Base-by-base conservation (phyloP, 2,888 invertebrate species). In the Xestia sexstrigata region DNA sequence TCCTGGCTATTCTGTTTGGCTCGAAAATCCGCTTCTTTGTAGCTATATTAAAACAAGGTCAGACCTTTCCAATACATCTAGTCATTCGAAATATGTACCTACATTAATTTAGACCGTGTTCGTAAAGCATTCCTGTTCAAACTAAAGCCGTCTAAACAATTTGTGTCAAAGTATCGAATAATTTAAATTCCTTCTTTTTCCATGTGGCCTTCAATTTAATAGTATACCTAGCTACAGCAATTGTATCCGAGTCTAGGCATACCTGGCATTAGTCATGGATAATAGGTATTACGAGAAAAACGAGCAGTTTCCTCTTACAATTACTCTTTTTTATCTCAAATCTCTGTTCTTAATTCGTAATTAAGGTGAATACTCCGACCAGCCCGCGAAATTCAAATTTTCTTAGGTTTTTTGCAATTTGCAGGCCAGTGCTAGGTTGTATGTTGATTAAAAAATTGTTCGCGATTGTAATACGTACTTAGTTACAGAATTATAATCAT, bases 191-290 rank as follows among this genome's bases (percentile, higher is more conserved):
- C 35, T 35, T 35, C 35, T 3, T 35, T 35, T 65, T 73, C 17
- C 55, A 69, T 73, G 42, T 79, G 74, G 73, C 76, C 80, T 78
- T 86, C 87, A 66, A 47, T 55, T 63, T 35, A 80, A 79, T 76
- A 30, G 47, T 65, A 73, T 60, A 65, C n/a, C 72, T 66, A 42
- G 71, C 49, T 72, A 74, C 66, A 15, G 60, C 39, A 79, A 69
- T 78, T 74, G 45, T 67, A 70, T 39, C 42, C 11, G 23, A 70
- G 62, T 47, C 82, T 75, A 81, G 74, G 23, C 60, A 69, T 77
- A 72, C 71, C 65, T 72, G 49, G 20, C 26, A 78, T 81, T 84
- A 83, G 74, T 78, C 78, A 78, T 47, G 15, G 26, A 74, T 80
- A 70, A 70, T 69, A 65, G 42, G 35, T 9, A 68, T 75, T 78